These are phyloP conservation scores for Callocephalon fimbriatum DNA, from an alignment of 2,113 vertebrate genomes.

Conservation along the genomic window DNA sequence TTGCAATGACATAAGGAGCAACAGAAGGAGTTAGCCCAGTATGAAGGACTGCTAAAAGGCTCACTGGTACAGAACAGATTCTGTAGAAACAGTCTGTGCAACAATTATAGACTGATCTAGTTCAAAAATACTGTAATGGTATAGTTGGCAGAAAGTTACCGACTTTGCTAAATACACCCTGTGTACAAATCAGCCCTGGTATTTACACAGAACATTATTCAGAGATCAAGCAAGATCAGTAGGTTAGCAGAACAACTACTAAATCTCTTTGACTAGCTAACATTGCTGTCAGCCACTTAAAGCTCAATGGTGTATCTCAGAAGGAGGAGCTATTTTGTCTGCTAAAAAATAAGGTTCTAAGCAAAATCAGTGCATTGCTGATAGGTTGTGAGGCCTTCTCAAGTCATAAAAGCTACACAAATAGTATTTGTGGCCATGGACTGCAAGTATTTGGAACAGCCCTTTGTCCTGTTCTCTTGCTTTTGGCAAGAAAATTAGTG, in stretches of 20 bases:
- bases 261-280: not conserved
- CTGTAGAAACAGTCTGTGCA: not conserved
- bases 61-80: not conserved
- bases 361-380: not conserved
- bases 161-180: not conserved
- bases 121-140: not conserved
- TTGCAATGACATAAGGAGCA: not conserved
- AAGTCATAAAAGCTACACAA: not conserved
- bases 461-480: not conserved
- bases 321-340: not conserved
- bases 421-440: not conserved
- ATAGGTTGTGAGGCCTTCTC: not conserved
- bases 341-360: not conserved
- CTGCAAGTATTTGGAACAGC: not conserved
- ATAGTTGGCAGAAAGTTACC: not conserved
- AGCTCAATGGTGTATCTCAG: not conserved
- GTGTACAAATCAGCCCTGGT: rapidly evolving
- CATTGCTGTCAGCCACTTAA: not conserved
- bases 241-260: not conserved
- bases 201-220: not conserved
- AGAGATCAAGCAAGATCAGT: not conserved
- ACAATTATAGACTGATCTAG: not conserved
- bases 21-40: not conserved
- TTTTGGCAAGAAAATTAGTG: not conserved
- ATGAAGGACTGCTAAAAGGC: not conserved